These are phyloP conservation scores for Halcyon leucocephala DNA, from an alignment of 2,797 vertebrate species.

Conservation along the genomic window DNA sequence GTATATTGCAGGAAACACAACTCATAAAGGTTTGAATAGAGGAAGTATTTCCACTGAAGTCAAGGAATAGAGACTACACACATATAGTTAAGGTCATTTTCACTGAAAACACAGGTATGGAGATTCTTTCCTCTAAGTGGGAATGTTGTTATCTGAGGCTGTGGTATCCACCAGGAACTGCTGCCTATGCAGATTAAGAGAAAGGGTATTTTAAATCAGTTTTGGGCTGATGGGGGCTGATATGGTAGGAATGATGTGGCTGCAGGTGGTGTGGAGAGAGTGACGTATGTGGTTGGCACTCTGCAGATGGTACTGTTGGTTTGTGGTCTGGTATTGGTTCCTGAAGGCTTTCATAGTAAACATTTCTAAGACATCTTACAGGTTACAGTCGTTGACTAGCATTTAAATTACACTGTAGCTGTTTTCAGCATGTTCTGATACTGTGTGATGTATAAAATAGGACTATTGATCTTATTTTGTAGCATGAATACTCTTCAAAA, in stretches of 20 bases:
- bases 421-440: not conserved
- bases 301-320: not conserved
- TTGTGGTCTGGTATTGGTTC: not conserved
- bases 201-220: not conserved
- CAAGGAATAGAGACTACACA: not conserved
- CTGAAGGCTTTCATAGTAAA: not conserved
- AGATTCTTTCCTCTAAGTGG: not conserved
- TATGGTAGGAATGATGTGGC: too few relatives aligned
- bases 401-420: not conserved
- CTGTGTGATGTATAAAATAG: not conserved
- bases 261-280: not conserved
- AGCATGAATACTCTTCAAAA: not conserved
- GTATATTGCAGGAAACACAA: not conserved
- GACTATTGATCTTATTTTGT: not conserved
- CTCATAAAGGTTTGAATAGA: not conserved
- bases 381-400: not conserved
- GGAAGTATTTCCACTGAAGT: not conserved
- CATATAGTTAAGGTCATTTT: not conserved
- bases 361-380: not conserved
- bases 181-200: not conserved
- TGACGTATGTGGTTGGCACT: fast-evolving
- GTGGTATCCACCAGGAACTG: not conserved
- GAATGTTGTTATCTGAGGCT: not conserved
- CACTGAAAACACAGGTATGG: not conserved
- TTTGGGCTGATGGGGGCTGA: not conserved